These are phyloP conservation scores for Nasonia giraulti DNA, from an alignment of 1,140 invertebrate genomes.

Conservation along the genomic window DNA sequence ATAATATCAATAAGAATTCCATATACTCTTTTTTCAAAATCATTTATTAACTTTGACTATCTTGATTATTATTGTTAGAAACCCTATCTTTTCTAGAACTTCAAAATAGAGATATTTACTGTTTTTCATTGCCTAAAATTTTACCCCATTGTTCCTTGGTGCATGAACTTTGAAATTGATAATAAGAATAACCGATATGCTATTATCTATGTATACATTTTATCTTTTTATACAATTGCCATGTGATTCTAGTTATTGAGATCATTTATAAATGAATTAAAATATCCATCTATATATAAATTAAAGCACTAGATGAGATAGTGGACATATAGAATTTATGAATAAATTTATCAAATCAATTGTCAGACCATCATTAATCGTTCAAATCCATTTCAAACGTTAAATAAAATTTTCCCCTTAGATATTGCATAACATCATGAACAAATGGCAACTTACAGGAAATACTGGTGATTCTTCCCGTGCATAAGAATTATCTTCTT, in stretches of 20 bases:
- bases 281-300: not conserved
- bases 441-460: slow-evolving; percentile 57
- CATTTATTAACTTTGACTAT: too few species aligned
- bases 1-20: too few species aligned
- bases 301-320: not conserved
- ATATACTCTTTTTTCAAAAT: too few species aligned
- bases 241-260: not conserved
- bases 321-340: not conserved
- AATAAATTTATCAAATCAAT: not conserved
- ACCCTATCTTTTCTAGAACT: not conserved
- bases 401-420: too few species aligned
- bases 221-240: too few species aligned
- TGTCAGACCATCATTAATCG: too few species aligned
- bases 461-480: slow-evolving; percentile 57
- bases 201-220: not conserved
- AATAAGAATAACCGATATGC: not conserved
- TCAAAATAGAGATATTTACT: not conserved
- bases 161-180: not conserved
- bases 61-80: not conserved
- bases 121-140: not conserved
- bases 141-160: not conserved
- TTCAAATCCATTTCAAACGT: not conserved
- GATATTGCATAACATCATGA: not conserved
- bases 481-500: slow-evolving; percentile 55
- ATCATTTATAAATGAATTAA: not conserved